Percentiles rank a stretch among this genome's conserved stretches.
phyloP scores from a whole-genome alignment of 2,113 vertebrate genomes.

The Pseudorasbora parva region DNA sequence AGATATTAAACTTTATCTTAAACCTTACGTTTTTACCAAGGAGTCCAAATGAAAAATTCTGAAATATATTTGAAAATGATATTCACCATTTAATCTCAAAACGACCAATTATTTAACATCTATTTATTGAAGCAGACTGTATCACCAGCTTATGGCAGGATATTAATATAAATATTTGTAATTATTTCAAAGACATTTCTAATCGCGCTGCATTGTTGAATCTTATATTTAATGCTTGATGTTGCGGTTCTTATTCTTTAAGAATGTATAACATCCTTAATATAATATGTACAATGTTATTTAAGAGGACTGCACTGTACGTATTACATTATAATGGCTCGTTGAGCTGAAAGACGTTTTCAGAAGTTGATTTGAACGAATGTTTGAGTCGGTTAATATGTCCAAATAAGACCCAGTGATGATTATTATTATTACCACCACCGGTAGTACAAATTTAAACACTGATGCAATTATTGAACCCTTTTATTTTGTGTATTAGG shows the following conservation, averaged over 20 bases:
- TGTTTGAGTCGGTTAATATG: background rate
- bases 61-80: background rate
- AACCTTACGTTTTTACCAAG: background rate
- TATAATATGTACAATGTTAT: slow-evolving; percentile 36
- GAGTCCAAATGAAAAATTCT: background rate
- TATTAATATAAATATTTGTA: background rate
- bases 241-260: slow-evolving; percentile 19
- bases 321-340: background rate
- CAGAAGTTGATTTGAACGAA: background rate
- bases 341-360: background rate
- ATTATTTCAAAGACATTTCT: background rate
- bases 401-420: background rate
- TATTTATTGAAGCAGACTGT: slow-evolving; percentile 26
- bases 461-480: background rate
- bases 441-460: background rate
- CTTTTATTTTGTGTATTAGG: slow-evolving; percentile 7
- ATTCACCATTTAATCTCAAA: background rate
- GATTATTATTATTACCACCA: too few species aligned
- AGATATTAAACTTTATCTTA: background rate
- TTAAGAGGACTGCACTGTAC: slow-evolving; percentile 24
- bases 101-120: slow-evolving; percentile 17
- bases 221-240: slow-evolving; percentile 16
- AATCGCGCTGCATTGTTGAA: background rate
- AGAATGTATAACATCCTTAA: slow-evolving; percentile 30
- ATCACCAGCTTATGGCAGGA: slow-evolving; percentile 4